A percentile compares a stretch with the other conserved stretches of the same genome.
These are phyloP conservation scores for Amblyteles armatorius DNA, from an alignment of 2,888 invertebrate genomes.

Conservation along the genomic window DNA sequence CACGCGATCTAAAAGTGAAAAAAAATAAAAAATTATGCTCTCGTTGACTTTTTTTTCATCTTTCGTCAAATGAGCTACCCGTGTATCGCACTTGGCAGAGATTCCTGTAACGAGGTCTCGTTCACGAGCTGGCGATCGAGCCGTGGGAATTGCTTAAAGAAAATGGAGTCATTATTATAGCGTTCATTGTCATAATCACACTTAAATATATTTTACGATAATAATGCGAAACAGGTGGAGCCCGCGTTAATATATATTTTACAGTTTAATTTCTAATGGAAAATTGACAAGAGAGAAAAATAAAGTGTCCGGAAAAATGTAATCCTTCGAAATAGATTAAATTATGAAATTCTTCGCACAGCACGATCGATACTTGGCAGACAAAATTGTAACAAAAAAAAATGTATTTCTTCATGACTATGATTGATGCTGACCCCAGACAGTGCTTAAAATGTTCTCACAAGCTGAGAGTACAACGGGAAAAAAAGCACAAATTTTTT, in stretches of 20 bases:
- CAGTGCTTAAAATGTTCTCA: too few relatives aligned
- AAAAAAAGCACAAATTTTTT: not conserved
- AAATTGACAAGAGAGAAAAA: not conserved
- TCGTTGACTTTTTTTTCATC: not conserved
- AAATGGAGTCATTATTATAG: not conserved
- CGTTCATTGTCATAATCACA: not conserved
- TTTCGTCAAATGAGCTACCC: not conserved
- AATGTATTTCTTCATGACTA: too few relatives aligned
- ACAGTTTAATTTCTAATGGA: not conserved
- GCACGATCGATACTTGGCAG: not conserved
- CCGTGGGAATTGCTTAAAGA: not conserved
- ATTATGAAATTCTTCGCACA: not conserved
- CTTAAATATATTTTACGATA: not conserved
- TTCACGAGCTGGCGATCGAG: not conserved
- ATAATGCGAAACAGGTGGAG: not conserved
- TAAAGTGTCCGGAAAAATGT: too few relatives aligned
- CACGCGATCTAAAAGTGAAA: slow-evolving; percentile 5
- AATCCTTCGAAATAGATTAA: not conserved
- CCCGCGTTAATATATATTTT: not conserved
- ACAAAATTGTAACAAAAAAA: too few relatives aligned
- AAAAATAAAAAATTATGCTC: not conserved
- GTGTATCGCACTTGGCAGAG: not conserved
- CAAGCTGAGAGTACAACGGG: too few relatives aligned
- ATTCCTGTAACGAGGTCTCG: slow-evolving; percentile 4
- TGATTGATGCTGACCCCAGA: too few relatives aligned